A percentile compares a stretch with the other conserved stretches of the same genome.
These are phyloP conservation scores for Caradrina clavipalpis DNA, from an alignment of 2,888 invertebrate genomes.

Conservation along the genomic window DNA sequence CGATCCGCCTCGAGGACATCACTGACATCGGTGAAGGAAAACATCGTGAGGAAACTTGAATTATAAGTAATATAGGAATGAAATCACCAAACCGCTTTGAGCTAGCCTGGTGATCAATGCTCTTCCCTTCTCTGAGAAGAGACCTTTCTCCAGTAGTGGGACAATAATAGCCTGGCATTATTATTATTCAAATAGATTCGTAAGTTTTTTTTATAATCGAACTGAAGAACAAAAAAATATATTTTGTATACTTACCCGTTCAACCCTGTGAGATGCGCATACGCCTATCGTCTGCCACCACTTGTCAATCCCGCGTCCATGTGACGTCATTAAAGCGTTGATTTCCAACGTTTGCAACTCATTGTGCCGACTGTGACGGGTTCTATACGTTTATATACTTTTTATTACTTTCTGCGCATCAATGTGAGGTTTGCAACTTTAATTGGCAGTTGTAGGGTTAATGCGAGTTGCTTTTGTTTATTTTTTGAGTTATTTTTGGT, in stretches of 20 bases:
- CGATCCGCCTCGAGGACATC: too few species aligned
- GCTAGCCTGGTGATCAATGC: too few species aligned
- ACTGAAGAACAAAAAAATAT: too few species aligned
- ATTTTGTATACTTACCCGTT: slow-evolving; percentile 3
- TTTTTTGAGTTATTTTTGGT: background rate
- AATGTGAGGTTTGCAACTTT: slow-evolving; percentile 49
- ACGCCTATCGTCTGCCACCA: slow-evolving; percentile 53
- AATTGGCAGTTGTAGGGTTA: slow-evolving; percentile 58
- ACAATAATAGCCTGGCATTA: too few species aligned
- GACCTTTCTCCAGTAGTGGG: too few species aligned
- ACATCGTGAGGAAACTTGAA: too few species aligned
- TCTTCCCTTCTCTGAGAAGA: too few species aligned
- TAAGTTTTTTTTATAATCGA: too few species aligned
- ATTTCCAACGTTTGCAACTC: slow-evolving; percentile 53
- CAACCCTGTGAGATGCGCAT: slow-evolving; percentile 54
- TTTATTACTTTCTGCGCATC: slow-evolving; percentile 54
- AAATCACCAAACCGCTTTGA: too few species aligned
- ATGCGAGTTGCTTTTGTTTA: slow-evolving; percentile 18
- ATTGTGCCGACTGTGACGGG: slow-evolving; percentile 50
- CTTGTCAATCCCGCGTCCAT: slow-evolving; percentile 62
- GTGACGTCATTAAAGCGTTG: slow-evolving; percentile 65
- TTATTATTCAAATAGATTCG: too few species aligned
- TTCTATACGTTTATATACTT: slow-evolving; percentile 41
- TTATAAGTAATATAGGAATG: too few species aligned
- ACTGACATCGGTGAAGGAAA: too few species aligned